phyloP scores from a whole-genome alignment of 2,888 invertebrate genomes.

The Eristalis tenax region DNA sequence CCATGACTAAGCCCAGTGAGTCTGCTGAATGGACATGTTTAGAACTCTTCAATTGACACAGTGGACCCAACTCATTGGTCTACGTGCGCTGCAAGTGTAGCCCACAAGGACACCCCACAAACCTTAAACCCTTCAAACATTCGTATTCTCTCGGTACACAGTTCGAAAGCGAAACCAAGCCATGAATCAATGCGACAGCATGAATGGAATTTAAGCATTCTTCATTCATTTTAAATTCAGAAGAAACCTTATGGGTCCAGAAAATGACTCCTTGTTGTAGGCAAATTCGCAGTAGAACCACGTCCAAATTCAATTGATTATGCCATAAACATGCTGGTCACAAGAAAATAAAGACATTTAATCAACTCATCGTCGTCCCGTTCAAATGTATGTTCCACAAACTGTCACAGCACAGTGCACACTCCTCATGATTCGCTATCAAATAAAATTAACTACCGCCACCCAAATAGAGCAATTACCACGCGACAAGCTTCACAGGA shows the following conservation, averaged over 20 bases:
- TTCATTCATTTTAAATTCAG: too few relatives aligned
- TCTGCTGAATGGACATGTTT: too few relatives aligned
- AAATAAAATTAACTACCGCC: slow-evolving; percentile 17
- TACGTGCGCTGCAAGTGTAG: too few relatives aligned
- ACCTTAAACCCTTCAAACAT: too few relatives aligned
- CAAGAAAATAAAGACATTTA: neutral
- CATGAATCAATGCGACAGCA: too few relatives aligned
- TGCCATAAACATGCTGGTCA: neutral
- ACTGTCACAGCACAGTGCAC: neutral
- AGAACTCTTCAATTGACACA: too few relatives aligned
- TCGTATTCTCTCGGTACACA: too few relatives aligned
- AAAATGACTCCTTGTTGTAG: neutral
- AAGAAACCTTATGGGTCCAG: neutral
- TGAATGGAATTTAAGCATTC: too few relatives aligned
- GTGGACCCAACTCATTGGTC: too few relatives aligned
- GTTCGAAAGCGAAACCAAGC: too few relatives aligned
- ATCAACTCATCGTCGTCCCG: neutral
- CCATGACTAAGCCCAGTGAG: too few relatives aligned
- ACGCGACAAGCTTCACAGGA: slow-evolving; percentile 48
- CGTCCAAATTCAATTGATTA: neutral
- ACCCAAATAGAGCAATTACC: slow-evolving; percentile 62
- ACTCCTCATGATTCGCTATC: neutral
- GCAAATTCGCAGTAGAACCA: neutral
- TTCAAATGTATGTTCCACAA: slow-evolving; percentile 10
- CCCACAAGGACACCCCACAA: too few relatives aligned